A percentile compares a stretch with the other conserved stretches of the same genome.
Evolutionary conservation across 2,113 vertebrate species (phyloP).

Genomic region (Hippolais icterina): DNA sequence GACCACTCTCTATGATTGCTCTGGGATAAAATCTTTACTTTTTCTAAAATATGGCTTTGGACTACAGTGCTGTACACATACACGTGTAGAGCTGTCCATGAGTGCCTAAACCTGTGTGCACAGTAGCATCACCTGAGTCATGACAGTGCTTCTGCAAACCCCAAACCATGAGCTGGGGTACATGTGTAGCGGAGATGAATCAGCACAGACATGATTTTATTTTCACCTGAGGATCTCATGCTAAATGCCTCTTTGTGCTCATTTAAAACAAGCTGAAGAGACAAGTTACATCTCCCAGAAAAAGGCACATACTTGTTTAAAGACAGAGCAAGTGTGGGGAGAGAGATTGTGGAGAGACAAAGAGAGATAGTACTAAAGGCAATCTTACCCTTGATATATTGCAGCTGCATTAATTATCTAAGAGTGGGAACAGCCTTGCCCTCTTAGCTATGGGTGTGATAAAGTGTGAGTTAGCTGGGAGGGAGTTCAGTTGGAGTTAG

Average conservation of each 20-base stretch:
- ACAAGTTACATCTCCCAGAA: background rate
- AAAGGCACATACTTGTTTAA: background rate
- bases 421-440: too few species aligned
- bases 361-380: too few species aligned
- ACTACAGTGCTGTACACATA: background rate
- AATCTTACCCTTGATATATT: too few species aligned
- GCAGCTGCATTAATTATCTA: too few species aligned
- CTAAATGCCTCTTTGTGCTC: background rate
- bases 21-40: background rate
- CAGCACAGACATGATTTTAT: background rate
- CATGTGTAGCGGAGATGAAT: background rate
- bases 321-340: background rate
- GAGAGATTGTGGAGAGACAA: too few species aligned
- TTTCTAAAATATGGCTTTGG: background rate
- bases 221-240: background rate
- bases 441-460: too few species aligned
- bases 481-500: too few species aligned
- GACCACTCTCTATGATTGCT: background rate
- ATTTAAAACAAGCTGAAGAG: background rate
- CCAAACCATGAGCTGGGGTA: background rate
- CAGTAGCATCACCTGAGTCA: background rate
- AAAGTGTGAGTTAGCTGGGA: too few species aligned
- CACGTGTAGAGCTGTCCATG: accelerated
- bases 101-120: background rate
- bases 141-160: background rate